Evolutionary conservation across 1,140 invertebrate genomes (phyloP).

Genomic region (Neuroterus valhalla): DNA sequence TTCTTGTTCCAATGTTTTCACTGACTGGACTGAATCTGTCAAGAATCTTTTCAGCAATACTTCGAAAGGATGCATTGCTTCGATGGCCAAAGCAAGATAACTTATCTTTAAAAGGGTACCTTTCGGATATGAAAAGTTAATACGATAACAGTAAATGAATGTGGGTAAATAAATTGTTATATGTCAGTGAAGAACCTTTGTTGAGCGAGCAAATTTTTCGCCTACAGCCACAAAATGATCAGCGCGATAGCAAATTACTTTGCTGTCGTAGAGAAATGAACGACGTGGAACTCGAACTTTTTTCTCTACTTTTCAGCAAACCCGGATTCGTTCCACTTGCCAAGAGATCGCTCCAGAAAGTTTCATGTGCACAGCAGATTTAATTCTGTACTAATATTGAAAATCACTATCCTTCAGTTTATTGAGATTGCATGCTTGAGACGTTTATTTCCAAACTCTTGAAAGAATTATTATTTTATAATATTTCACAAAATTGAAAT

Average conservation of each 20-base stretch:
- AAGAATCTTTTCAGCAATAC: background rate
- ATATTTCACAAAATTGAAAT: no score
- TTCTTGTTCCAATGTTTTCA: no score
- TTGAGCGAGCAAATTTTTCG: constrained; percentile 24
- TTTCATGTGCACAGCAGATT: no score
- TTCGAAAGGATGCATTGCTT: background rate
- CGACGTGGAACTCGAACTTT: background rate
- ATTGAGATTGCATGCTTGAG: no score
- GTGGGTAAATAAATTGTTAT: constrained; percentile 21
- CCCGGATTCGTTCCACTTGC: constrained; percentile 24
- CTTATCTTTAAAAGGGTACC: constrained; percentile 2
- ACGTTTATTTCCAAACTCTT: no score
- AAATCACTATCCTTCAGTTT: no score
- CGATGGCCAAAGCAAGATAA: constrained; percentile 2
- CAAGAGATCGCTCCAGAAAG: constrained; percentile 7
- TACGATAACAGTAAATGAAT: background rate
- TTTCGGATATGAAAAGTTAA: background rate
- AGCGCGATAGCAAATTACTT: constrained; percentile 28
- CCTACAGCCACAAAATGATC: constrained; percentile 20
- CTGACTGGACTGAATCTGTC: no score
- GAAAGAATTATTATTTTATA: no score
- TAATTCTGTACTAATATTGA: no score
- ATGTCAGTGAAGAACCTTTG: constrained; percentile 13
- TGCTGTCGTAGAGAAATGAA: constrained; percentile 20
- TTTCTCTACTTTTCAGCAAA: constrained; percentile 10